phyloP scores from a whole-genome alignment of 2,888 invertebrate genomes.

The Eupithecia inturbata region DNA sequence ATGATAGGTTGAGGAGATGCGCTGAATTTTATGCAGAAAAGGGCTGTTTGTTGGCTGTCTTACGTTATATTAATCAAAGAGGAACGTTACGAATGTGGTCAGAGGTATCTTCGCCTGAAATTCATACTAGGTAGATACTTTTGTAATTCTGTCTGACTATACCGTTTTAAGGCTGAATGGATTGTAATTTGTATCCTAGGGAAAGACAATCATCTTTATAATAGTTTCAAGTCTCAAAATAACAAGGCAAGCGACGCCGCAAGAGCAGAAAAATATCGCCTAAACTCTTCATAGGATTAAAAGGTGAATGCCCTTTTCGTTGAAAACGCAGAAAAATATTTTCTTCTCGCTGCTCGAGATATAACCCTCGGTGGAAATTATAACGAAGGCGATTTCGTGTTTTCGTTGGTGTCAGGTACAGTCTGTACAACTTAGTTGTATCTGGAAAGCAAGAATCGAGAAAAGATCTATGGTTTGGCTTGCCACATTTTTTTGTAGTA shows the following conservation, averaged over 20 bases:
- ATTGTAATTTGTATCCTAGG: not conserved
- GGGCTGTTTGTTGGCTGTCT: no score
- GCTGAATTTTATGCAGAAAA: not conserved
- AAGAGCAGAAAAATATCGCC: not conserved
- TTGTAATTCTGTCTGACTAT: not conserved
- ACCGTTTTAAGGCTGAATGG: not conserved
- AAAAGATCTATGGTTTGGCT: not conserved
- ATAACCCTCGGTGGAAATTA: not conserved
- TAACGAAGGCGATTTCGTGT: not conserved
- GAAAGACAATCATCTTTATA: not conserved
- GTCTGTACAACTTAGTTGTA: not conserved
- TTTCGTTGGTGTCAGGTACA: not conserved
- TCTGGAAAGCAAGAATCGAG: not conserved
- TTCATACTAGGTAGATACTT: no score
- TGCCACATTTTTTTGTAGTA: not conserved
- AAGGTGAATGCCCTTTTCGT: conserved; percentile 14
- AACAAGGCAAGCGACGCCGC: not conserved
- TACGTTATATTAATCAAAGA: no score
- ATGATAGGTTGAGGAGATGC: not conserved
- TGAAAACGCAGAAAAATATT: conserved; percentile 5
- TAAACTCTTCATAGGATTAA: not conserved
- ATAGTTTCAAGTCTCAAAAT: not conserved
- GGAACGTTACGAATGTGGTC: no score
- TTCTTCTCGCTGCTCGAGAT: not conserved
- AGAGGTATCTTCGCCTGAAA: no score